Conservation (phyloP, 2,113 vertebrate species). For the Donacobius atricapilla region DNA sequence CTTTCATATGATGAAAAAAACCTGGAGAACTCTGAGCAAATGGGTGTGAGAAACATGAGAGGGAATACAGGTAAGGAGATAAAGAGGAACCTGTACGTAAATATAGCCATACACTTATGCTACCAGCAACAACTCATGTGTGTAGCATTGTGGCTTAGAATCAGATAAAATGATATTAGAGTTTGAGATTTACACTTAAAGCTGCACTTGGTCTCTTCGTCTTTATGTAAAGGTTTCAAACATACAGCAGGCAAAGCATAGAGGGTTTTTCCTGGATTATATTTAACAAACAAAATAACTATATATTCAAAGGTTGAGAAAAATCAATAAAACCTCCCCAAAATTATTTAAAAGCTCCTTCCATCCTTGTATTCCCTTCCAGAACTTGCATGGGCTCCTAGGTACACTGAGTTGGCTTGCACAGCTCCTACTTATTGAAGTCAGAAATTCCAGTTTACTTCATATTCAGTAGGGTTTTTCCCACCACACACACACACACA, state of each 20-base stretch:
- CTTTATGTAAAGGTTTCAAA: slow-evolving; percentile 12
- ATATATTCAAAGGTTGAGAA: not conserved
- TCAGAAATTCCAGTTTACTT: not conserved
- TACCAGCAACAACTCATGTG: slow-evolving; percentile 43
- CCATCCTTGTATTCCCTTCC: not conserved
- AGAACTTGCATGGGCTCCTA: not conserved
- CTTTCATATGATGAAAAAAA: slow-evolving; percentile 66
- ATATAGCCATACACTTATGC: slow-evolving; percentile 20
- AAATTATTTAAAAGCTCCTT: not conserved
- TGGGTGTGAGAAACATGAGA: slow-evolving; percentile 52
- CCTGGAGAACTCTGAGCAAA: slow-evolving; percentile 51
- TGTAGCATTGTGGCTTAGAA: slow-evolving; percentile 24
- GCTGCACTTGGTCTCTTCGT: not conserved
- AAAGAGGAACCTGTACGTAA: slow-evolving; percentile 52
- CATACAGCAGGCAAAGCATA: not conserved
- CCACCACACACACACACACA: not conserved
- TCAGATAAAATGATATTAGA: slow-evolving; percentile 31
- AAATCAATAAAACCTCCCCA: not conserved
- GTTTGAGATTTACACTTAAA: not conserved
- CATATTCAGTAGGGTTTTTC: not conserved
- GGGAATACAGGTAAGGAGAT: slow-evolving; percentile 56
- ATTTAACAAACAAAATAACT: not conserved
- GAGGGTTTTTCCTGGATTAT: not conserved
- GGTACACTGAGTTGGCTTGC: not conserved
- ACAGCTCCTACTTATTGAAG: not conserved